Evolutionary conservation across 2,888 invertebrate species (phyloP).

Genomic region (Thysanoteuthis rhombus): DNA sequence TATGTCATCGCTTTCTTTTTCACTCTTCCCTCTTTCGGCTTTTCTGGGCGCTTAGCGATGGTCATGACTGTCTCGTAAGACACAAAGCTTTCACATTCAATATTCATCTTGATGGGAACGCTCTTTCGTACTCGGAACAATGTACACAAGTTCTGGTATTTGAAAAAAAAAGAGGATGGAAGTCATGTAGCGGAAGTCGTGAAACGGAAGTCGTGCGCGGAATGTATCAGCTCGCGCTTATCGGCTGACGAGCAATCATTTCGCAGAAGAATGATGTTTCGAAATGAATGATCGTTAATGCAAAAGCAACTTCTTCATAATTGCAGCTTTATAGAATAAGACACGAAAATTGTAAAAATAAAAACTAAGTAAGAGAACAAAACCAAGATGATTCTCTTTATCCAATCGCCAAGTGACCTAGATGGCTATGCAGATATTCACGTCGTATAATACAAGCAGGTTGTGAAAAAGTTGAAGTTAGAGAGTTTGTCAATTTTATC

Average conservation of each 20-base stretch:
- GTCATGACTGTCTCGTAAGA: slow-evolving; percentile 12
- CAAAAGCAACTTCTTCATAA: not conserved
- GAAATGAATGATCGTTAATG: not conserved
- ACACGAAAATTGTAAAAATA: not conserved
- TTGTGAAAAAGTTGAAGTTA: not conserved
- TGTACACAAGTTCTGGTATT: not conserved
- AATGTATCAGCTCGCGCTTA: slow-evolving; percentile 12
- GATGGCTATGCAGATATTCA: not conserved
- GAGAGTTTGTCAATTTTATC: not conserved
- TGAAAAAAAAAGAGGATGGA: not conserved
- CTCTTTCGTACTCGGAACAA: not conserved
- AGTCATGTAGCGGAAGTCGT: slow-evolving; percentile 12
- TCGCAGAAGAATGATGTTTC: not conserved
- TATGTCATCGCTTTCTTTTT: not conserved
- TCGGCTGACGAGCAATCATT: not conserved
- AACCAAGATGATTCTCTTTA: not conserved
- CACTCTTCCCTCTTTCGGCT: not conserved
- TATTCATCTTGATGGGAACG: not conserved
- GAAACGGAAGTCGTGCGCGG: not conserved
- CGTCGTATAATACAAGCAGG: not conserved
- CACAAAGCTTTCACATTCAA: not conserved
- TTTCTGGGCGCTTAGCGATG: slow-evolving; percentile 12
- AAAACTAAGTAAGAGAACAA: not conserved
- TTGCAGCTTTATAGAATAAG: not conserved
- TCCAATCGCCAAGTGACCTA: slow-evolving; percentile 12